These are phyloP conservation scores for Cotesia chilonis DNA, from an alignment of 1,140 invertebrate species.

Conservation along the genomic window DNA sequence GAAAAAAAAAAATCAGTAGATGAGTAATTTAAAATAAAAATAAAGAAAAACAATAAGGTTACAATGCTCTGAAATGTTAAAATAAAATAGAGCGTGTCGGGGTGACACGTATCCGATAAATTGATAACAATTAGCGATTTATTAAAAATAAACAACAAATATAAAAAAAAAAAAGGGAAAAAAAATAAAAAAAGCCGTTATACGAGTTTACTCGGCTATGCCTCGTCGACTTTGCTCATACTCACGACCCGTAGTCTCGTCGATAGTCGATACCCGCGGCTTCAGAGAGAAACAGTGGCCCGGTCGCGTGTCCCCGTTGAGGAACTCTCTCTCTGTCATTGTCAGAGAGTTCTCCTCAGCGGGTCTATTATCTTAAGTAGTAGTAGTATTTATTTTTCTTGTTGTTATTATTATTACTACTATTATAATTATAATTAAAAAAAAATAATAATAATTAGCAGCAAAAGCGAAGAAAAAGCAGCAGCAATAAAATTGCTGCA, in stretches of 20 bases:
- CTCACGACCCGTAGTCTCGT: slow-evolving; percentile 25
- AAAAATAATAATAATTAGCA: too few relatives aligned
- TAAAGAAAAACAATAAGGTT: too few relatives aligned
- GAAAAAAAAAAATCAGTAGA: too few relatives aligned
- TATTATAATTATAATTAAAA: too few relatives aligned
- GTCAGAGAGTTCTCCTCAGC: slow-evolving; percentile 4
- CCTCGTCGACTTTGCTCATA: slow-evolving; percentile 28
- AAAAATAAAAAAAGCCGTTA: slow-evolving; percentile 13
- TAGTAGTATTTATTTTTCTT: not conserved
- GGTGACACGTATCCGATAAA: too few relatives aligned
- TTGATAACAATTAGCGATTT: not conserved
- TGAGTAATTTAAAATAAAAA: too few relatives aligned
- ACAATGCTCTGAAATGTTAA: too few relatives aligned
- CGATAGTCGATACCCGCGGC: slow-evolving; percentile 35
- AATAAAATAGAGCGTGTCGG: too few relatives aligned
- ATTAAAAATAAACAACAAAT: slow-evolving; percentile 6
- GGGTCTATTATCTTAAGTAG: not conserved
- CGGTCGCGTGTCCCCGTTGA: slow-evolving; percentile 36
- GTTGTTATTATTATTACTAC: too few relatives aligned
- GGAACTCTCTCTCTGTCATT: slow-evolving; percentile 18
- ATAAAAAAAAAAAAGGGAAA: not conserved
- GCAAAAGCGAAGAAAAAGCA: not conserved
- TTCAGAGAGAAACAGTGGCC: slow-evolving; percentile 36
- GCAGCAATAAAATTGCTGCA: not conserved
- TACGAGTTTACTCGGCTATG: slow-evolving; percentile 30